Percentiles rank a stretch among this genome's conserved stretches.
These are phyloP conservation scores for Eupithecia tripunctaria DNA, from an alignment of 2,888 invertebrate species.

Conservation along the genomic window DNA sequence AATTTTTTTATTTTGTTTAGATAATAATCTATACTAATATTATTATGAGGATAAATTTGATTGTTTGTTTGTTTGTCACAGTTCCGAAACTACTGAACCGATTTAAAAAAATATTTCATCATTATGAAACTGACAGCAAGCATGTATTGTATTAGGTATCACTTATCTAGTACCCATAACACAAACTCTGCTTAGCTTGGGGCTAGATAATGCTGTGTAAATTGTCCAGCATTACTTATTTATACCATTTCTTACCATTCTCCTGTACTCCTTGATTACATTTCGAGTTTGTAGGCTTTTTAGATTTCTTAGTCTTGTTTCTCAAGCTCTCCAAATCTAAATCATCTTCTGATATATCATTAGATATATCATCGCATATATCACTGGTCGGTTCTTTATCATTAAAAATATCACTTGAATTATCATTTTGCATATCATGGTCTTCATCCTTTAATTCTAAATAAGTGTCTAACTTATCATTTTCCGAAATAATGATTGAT, in stretches of 20 bases:
- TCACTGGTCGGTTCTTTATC: background rate
- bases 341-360: background rate
- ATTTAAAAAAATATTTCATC: too few species aligned
- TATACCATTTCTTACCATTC: background rate
- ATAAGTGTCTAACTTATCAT: background rate
- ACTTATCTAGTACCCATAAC: too few species aligned
- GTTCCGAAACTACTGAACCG: too few species aligned
- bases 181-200: too few species aligned
- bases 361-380: background rate
- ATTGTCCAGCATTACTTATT: background rate
- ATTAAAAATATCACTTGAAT: background rate
- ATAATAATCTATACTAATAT: too few species aligned
- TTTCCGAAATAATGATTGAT: background rate
- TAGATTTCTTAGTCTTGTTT: background rate
- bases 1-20: too few species aligned
- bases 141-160: too few species aligned
- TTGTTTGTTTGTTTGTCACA: too few species aligned
- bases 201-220: background rate
- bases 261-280: background rate
- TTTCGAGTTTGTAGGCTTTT: background rate
- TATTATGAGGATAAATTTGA: too few species aligned
- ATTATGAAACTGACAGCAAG: too few species aligned
- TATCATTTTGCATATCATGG: background rate
- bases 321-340: slow-evolving; percentile 1
- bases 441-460: background rate